Base-by-base conservation (phyloP, 1,140 invertebrate species). In the Rhopalosiphum padi region DNA sequence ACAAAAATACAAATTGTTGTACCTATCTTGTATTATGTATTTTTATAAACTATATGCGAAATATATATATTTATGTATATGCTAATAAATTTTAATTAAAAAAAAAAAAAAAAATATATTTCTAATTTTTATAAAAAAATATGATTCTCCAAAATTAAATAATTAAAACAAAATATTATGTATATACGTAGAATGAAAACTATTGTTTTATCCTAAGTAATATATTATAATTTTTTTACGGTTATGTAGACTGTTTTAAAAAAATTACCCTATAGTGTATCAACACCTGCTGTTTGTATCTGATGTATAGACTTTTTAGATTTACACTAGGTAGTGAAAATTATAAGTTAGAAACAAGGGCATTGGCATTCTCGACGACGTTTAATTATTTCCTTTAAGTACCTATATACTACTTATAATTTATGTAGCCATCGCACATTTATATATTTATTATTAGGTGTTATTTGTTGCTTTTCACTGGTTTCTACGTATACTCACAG, bases 381-480 rank as follows among this genome's bases (percentile, higher is more conserved):
- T 55, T 60, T 41, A 55, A 68, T 60, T 41, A 41, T 25, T 30
- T 90, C 1, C 37, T 5, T 23, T n/a, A 51, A 35, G 35, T n/a
- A 9, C n/a, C 35, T 88, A 53, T 53, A 86, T 46, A 30, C 15
- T 85, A 85, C 23, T 43, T 11, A 30, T 87, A 43, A 46, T 37
- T 41, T 68, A 37, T 60, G 43, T n/a, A 77, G 4, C n/a, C n/a
- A 37, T 11, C 9, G 21, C 4, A 22, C 7, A 53, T 51, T 90
- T 18, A 37, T 37, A 41, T 41, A 53, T 35, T 51, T 37, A 53
- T 55, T 53, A 53, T 53, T 53, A 53, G 35, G 43, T 89, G 88
- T 90, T 55, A 90, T 55, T 55, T 55, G n/a, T 90, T 53, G 11
- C 43, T 90, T 41, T 90, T 90, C 88, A 15, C 9, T 23, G 89